Base-by-base conservation (phyloP, 2,797 vertebrate species). In the Phoxinus dragarum region DNA sequence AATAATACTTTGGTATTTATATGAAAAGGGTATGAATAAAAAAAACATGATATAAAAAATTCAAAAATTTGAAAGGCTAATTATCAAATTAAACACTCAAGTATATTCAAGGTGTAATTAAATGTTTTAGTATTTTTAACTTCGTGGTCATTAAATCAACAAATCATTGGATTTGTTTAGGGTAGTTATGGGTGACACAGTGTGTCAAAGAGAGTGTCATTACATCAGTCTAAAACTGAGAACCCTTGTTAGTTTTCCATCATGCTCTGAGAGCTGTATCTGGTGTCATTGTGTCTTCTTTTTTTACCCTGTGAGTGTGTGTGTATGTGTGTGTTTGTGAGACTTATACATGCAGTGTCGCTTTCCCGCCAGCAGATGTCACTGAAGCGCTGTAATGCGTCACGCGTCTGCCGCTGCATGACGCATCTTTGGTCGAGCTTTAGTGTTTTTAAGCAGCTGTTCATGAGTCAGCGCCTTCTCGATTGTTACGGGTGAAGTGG, bases 401-500 rank as follows among this genome's bases (percentile, higher is more conserved):
- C 52, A 40, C 77, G 47, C 27, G 4, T 27, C 54, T 47, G 42
- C 17, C 5, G 61, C 78, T 16, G 23, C 44, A 12, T 68, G 61
- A 66, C 61, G 72, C 73, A 12, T 42, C 34, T 34, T n/a, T n/a
- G 49, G 44, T 78, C 75, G n/a, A 19, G 47, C 47, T 49, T 49
- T 16, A 49, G 47, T 5, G 27, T 3, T 69, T 42, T 76, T 16
- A 16, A n/a, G 72, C 44, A 21, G 61, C 19, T 72, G 66, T 47
- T 44, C 38, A 21, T 82, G 85, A 75, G 71, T 76, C 79, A 81
- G 79, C 84, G n/a, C 8, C 31, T 64, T 54, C 34, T 36, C 31
- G 38, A 31, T 71, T 76, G 67, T 90, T 66, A 78, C 66, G 40
- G 73, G 23, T 74, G 66, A 84, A 86, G 81, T 78, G 87, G 78